Conservation (phyloP, 2,797 vertebrate genomes). For the Coendou prehensilis region DNA sequence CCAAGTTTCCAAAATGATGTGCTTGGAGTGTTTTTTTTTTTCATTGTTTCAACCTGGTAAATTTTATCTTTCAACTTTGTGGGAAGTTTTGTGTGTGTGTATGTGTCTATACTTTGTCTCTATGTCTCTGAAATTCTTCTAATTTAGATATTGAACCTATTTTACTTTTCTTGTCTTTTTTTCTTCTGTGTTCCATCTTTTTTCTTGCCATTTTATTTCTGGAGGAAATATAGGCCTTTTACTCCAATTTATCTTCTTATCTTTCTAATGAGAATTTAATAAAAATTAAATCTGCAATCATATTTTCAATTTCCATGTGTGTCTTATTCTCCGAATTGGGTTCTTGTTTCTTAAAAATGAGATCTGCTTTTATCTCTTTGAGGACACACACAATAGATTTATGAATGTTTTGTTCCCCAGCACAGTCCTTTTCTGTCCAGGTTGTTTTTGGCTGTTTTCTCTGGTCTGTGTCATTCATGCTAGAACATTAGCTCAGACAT, state of each 20-base stretch:
- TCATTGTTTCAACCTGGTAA: neutral
- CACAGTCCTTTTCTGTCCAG: neutral
- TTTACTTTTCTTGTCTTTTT: neutral
- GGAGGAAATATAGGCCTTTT: neutral
- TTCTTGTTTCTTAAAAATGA: conserved; percentile 7
- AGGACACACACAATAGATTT: neutral
- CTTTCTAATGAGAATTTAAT: neutral
- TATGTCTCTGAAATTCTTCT: neutral
- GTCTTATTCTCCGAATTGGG: neutral
- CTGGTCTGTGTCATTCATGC: neutral
- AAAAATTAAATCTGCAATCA: neutral
- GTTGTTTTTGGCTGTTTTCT: neutral
- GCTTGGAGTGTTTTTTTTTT: neutral
- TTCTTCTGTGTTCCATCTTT: neutral
- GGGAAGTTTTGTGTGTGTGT: neutral
- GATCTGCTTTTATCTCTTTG: neutral
- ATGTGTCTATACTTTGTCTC: neutral
- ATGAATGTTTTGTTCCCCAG: neutral
- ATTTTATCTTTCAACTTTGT: neutral
- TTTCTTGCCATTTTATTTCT: conserved; percentile 12
- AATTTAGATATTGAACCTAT: neutral
- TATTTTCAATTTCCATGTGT: neutral
- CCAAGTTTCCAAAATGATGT: neutral
- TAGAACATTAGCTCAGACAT: neutral
- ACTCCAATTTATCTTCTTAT: neutral